These are phyloP conservation scores for Smittia aterrima DNA, from an alignment of 2,888 invertebrate genomes.

Conservation along the genomic window DNA sequence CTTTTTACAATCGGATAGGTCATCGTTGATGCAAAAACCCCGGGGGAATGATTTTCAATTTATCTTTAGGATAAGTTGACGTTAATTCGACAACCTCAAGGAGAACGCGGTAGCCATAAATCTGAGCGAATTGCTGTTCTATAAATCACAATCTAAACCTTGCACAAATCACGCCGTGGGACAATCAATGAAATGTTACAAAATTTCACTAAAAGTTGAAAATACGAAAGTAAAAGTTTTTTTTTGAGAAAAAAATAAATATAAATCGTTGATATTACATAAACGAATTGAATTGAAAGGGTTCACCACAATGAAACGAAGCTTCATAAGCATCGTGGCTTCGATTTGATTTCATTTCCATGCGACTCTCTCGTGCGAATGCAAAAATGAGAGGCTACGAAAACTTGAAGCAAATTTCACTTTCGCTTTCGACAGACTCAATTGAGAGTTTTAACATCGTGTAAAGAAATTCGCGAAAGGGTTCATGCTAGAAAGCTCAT, in stretches of 20 bases:
- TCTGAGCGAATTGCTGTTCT: not conserved
- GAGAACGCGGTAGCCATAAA: too few relatives aligned
- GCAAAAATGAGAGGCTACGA: constrained; percentile 29
- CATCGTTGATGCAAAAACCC: not conserved
- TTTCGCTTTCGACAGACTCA: constrained; percentile 21
- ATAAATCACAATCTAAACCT: not conserved
- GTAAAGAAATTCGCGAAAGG: constrained; percentile 23
- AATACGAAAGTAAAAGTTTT: constrained; percentile 10
- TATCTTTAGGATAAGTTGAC: too few relatives aligned
- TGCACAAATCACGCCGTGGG: not conserved
- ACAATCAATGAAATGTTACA: not conserved
- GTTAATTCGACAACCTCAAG: not conserved
- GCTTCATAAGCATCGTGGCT: constrained; percentile 12
- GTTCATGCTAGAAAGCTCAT: not conserved
- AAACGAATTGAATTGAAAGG: constrained; percentile 28
- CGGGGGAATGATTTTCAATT: too few relatives aligned
- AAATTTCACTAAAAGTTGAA: not conserved
- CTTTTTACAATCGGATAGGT: not conserved
- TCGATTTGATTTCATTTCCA: constrained; percentile 23
- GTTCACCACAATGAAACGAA: constrained; percentile 2
- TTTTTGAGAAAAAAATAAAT: constrained; percentile 12
- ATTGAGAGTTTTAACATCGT: constrained; percentile 23
- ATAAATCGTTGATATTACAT: constrained; percentile 25
- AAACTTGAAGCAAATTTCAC: constrained; percentile 4
- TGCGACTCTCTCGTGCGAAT: not conserved